A percentile compares a stretch with the other conserved stretches of the same genome.
Conservation (phyloP, 2,888 invertebrate genomes). For the Portevinia maculata region DNA sequence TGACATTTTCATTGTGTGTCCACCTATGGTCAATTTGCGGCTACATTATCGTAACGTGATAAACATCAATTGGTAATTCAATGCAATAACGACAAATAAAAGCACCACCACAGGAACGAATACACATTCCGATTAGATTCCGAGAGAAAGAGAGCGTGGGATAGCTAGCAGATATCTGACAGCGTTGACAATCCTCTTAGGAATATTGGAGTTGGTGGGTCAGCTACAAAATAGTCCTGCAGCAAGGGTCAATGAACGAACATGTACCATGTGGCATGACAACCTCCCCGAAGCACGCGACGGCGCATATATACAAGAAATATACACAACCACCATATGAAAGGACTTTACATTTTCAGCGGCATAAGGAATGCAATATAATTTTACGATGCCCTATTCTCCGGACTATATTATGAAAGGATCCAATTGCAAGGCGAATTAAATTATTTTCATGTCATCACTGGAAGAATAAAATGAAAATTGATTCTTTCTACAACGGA, state of each 20-base stretch:
- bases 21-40: constrained; percentile 47
- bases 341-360: constrained; percentile 4
- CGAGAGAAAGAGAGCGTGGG: neutral
- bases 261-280: neutral
- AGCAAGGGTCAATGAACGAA: constrained; percentile 41
- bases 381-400: constrained; percentile 32
- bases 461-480: constrained; percentile 30
- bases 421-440: constrained; percentile 27
- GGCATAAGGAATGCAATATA: constrained; percentile 43
- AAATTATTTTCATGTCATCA: constrained; percentile 36
- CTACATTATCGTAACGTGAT: constrained; percentile 47
- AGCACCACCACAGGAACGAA: neutral
- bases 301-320: constrained; percentile 6
- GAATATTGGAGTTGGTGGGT: constrained; percentile 9
- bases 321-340: neutral
- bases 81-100: constrained; percentile 26
- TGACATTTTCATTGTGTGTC: constrained; percentile 46
- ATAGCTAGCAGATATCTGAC: neutral
- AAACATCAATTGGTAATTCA: constrained; percentile 38
- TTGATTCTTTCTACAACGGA: constrained; percentile 25
- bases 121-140: neutral
- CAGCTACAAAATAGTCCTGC: neutral
- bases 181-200: constrained; percentile 3
- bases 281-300: constrained; percentile 2
- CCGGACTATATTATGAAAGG: neutral